These are phyloP conservation scores for Knipowitschia caucasica DNA, from an alignment of 2,797 vertebrate species.

Conservation along the genomic window DNA sequence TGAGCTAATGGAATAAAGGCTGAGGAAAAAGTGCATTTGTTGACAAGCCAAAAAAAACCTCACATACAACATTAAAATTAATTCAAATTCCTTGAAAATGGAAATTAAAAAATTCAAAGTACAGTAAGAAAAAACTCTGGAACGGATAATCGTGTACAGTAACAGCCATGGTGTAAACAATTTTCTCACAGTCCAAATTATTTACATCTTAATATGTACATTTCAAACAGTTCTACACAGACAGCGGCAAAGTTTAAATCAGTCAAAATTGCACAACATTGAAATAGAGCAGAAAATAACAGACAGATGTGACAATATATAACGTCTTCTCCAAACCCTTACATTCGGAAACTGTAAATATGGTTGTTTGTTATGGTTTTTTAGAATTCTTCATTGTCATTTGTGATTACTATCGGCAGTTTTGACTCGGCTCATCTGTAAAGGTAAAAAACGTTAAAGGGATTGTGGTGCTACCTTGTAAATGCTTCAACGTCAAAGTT, in stretches of 20 bases:
- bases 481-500: background rate
- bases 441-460: background rate
- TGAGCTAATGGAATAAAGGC: constrained; percentile 29
- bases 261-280: constrained; percentile 23
- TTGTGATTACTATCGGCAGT: background rate
- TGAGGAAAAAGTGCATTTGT: constrained; percentile 33
- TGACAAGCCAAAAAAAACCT: constrained; percentile 36
- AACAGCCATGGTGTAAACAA: constrained; percentile 45
- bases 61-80: constrained; percentile 38
- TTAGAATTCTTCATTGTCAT: background rate
- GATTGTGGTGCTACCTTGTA: background rate
- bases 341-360: constrained; percentile 35
- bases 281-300: constrained; percentile 20
- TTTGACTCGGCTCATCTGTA: background rate
- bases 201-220: constrained; percentile 70
- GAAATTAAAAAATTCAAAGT: constrained; percentile 22
- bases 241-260: constrained; percentile 9
- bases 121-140: constrained; percentile 40
- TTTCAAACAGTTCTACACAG: constrained; percentile 23
- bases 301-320: constrained; percentile 22
- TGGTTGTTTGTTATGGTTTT: background rate
- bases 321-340: constrained; percentile 51
- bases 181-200: constrained; percentile 28
- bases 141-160: constrained; percentile 52
- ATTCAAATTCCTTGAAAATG: background rate